Evolutionary conservation across 1,140 invertebrate genomes (phyloP), one percentile per base, ranked within the genome.

Genomic region (Archivesica marissinica): DNA sequence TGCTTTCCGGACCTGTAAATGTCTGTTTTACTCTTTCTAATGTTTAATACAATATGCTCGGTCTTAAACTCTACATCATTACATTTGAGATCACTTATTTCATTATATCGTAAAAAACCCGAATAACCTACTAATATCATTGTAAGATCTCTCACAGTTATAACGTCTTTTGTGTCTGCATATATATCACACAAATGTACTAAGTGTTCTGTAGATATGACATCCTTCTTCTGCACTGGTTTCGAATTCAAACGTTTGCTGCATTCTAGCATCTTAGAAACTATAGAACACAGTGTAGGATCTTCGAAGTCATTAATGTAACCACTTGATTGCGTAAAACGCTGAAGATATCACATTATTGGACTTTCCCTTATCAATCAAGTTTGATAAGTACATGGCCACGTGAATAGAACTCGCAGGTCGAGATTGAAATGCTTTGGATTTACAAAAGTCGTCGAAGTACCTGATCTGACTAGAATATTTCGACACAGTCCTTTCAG

Each of bases 11-110:
- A 1, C 68, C 85, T 66, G 38, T 86, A 86, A n/a, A 76, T 52
- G 56, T 86, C 72, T 28, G 80, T 84, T 74, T 87, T 87, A 75
- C 80, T 79, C n/a, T 61, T 74, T n/a, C 25, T 38, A 28, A 87
- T 66, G 9, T 35, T n/a, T 11, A 87, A n/a, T 20, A 15, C n/a
- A 0, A 84, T 44, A 28, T 61, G 75, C 38, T 78, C 52, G 15
- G 64, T 39, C 28, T 68, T 39, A 33, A 84, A 61, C 7, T 7
- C 30, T 13, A 87, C 47, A 87, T 87, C 85, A 59, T 25, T 38
- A 61, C 72, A 79, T 23, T 25, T 23, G 47, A 87, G 78, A 20
- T 76, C 25, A 72, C 72, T 83, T 6, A 87, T 13, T 59, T 87
- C 86, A 52, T 81, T 56, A 64, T 33, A 85, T 68, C 81, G 74